A percentile compares a stretch with the other conserved stretches of the same genome.
Evolutionary conservation across 2,797 vertebrate genomes (phyloP).

Genomic region (Dendrocincla fuliginosa): DNA sequence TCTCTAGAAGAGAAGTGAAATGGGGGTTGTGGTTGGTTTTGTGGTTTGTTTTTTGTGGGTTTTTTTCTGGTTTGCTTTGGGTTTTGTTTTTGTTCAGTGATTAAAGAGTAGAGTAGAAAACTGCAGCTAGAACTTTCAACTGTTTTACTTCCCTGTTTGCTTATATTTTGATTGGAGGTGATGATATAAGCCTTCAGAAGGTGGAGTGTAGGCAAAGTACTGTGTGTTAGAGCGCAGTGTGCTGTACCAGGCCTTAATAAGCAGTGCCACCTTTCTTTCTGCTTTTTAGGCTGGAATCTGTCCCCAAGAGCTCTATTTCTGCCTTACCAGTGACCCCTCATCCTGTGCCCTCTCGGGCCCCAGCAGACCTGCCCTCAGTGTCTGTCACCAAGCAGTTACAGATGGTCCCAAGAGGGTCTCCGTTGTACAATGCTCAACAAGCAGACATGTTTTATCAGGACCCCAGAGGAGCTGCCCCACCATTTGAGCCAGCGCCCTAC

Average conservation of each 20-base stretch:
- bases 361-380: slow-evolving; percentile 84
- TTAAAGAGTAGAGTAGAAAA: background rate
- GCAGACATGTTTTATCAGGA: slow-evolving; percentile 91
- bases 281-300: slow-evolving; percentile 82
- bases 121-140: background rate
- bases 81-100: background rate
- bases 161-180: background rate
- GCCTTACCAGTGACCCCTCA: slow-evolving; percentile 87
- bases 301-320: slow-evolving; percentile 81
- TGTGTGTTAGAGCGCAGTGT: background rate
- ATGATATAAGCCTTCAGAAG: background rate
- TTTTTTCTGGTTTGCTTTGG: no score
- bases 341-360: slow-evolving; percentile 80
- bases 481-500: slow-evolving; percentile 89
- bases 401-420: slow-evolving; percentile 86
- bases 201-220: background rate
- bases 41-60: background rate
- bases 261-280: background rate
- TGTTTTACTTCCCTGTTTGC: background rate
- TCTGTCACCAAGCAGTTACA: slow-evolving; percentile 87
- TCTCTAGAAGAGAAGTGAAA: background rate
- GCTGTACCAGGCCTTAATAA: background rate
- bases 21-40: no score
- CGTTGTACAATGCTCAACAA: slow-evolving; percentile 86
- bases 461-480: slow-evolving; percentile 84